phyloP scores from a whole-genome alignment of 1,140 invertebrate species.

The Heliconius himera region DNA sequence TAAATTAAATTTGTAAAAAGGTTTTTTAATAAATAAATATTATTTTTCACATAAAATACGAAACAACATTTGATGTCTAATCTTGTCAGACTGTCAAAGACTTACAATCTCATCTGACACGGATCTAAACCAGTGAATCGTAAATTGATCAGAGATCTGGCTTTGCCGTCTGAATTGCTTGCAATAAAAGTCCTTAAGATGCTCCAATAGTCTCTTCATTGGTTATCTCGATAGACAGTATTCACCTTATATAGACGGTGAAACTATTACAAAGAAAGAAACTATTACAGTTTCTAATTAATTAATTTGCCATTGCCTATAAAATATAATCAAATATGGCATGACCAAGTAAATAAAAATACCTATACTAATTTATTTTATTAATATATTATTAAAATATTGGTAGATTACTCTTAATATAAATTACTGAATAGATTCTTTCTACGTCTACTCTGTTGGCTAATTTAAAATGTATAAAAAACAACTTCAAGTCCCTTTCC shows the following conservation, averaged over 20 bases:
- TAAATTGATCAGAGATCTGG: constrained; percentile 25
- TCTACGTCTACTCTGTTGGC: too few relatives aligned
- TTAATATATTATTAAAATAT: too few relatives aligned
- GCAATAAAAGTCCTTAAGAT: constrained; percentile 30
- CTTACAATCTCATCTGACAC: constrained; percentile 18
- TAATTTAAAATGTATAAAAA: too few relatives aligned
- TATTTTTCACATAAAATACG: background rate
- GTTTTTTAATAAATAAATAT: too few relatives aligned
- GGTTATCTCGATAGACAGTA: background rate
- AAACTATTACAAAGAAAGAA: too few relatives aligned
- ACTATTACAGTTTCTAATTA: background rate
- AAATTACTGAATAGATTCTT: too few relatives aligned
- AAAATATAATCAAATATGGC: too few relatives aligned
- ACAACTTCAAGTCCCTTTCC: too few relatives aligned
- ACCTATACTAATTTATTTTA: too few relatives aligned
- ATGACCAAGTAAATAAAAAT: too few relatives aligned
- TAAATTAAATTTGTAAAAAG: too few relatives aligned
- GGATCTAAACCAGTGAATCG: constrained; percentile 28
- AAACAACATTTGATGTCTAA: background rate
- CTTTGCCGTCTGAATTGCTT: constrained; percentile 31
- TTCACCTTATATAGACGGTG: background rate
- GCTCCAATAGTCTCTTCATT: constrained; percentile 19
- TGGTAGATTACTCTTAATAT: too few relatives aligned
- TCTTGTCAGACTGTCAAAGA: background rate
- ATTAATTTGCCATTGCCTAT: background rate